Evolutionary conservation across 1,140 invertebrate genomes (phyloP).

Genomic region (Plutomurus gul): DNA sequence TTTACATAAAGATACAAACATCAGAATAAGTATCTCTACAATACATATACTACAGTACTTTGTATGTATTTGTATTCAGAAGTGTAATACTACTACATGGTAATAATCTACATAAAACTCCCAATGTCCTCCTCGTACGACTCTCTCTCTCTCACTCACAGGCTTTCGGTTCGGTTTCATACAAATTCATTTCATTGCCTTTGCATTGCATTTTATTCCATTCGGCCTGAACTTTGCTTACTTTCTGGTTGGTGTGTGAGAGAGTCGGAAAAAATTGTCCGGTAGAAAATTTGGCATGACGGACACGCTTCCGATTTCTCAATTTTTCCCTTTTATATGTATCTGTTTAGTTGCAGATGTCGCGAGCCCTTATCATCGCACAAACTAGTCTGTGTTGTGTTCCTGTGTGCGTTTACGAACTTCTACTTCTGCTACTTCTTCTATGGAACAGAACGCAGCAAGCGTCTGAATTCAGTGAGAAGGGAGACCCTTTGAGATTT

Average conservation of each 20-base stretch:
- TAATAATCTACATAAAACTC: too few relatives aligned
- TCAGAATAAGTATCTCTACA: too few relatives aligned
- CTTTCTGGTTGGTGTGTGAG: slow-evolving; percentile 6
- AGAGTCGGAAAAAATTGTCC: slow-evolving; percentile 41
- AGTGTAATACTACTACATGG: too few relatives aligned
- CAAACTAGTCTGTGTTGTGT: not conserved
- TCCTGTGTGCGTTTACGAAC: too few relatives aligned
- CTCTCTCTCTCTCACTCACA: too few relatives aligned
- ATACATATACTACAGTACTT: too few relatives aligned
- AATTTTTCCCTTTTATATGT: slow-evolving; percentile 35
- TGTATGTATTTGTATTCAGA: too few relatives aligned
- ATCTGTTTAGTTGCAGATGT: slow-evolving; percentile 40
- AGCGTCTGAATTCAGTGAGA: not conserved
- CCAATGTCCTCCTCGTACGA: too few relatives aligned
- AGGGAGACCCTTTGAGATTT: slow-evolving; percentile 27
- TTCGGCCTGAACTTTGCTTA: not conserved
- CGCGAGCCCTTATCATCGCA: slow-evolving; percentile 37
- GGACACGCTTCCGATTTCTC: slow-evolving; percentile 45
- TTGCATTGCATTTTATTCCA: not conserved
- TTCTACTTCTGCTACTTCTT: not conserved
- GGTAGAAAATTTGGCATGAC: slow-evolving; percentile 48
- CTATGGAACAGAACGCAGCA: too few relatives aligned
- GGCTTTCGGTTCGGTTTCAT: not conserved
- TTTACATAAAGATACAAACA: too few relatives aligned
- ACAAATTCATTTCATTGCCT: slow-evolving; percentile 3